Conservation (phyloP, 92 coral and sea anemone genomes). For the Heteractis magnifica region DNA sequence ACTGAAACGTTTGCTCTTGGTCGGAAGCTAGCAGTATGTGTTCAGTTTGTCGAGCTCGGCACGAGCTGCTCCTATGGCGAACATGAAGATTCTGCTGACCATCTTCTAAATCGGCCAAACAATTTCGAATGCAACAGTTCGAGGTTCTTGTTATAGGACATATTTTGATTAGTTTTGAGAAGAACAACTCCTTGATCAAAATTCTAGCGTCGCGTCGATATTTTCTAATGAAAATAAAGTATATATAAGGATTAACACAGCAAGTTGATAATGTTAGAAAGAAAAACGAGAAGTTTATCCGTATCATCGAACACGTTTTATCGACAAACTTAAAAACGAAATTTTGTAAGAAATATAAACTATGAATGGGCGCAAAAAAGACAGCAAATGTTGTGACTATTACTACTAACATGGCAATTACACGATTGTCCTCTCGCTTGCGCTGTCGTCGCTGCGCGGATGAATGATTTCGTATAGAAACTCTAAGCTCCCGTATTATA, state of each 20-base stretch:
- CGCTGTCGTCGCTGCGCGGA: slow-evolving; percentile 15
- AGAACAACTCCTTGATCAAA: not conserved
- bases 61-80: slow-evolving; percentile 4
- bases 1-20: slow-evolving; percentile 15
- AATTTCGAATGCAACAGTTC: not conserved
- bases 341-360: slow-evolving; percentile 3
- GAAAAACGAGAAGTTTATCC: not conserved
- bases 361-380: slow-evolving; percentile 28
- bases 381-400: slow-evolving; percentile 23
- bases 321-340: not conserved
- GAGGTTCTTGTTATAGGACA: not conserved
- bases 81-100: not conserved
- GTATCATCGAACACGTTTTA: not conserved
- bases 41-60: slow-evolving; percentile 27
- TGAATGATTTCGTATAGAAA: slow-evolving; percentile 2
- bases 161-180: not conserved
- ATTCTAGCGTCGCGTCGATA: slow-evolving; percentile 22
- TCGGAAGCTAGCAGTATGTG: slow-evolving; percentile 15
- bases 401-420: slow-evolving; percentile 38
- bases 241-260: slow-evolving; percentile 31
- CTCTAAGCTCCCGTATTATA: slow-evolving; percentile 30
- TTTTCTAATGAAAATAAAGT: slow-evolving; percentile 36
- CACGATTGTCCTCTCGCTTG: slow-evolving; percentile 30
- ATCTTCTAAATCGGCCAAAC: not conserved
- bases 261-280: slow-evolving; percentile 33